These are phyloP conservation scores for Diplazon laetatorius DNA, from an alignment of 2,888 invertebrate species.

Conservation along the genomic window DNA sequence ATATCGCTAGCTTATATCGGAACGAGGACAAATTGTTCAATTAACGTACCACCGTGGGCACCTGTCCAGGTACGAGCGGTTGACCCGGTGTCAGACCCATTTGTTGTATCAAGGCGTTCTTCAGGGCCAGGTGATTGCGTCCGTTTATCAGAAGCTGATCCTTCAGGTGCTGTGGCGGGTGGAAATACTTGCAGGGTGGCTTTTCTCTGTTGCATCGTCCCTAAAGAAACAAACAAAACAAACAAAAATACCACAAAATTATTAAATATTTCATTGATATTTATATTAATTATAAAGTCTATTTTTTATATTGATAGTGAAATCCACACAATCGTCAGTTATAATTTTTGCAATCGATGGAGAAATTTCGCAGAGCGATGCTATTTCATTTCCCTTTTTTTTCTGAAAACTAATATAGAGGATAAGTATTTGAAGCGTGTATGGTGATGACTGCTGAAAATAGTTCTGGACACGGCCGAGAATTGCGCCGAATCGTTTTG, in stretches of 20 bases:
- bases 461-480: constrained; percentile 36
- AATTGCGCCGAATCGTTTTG: constrained; percentile 33
- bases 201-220: constrained; percentile 99
- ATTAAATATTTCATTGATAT: too few species aligned
- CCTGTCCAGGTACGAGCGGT: constrained; percentile 95
- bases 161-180: constrained; percentile 99
- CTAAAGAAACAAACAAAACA: constrained; percentile 85
- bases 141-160: constrained; percentile 99
- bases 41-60: constrained; percentile 95
- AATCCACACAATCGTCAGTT: too few species aligned
- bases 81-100: constrained; percentile 97
- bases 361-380: too few species aligned
- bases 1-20: constrained; percentile 17
- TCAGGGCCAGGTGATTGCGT: constrained; percentile 99
- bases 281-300: too few species aligned
- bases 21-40: constrained; percentile 18
- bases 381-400: too few species aligned
- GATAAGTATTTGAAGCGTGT: constrained; percentile 31
- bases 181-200: constrained; percentile 99
- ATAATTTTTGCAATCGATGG: too few species aligned
- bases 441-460: constrained; percentile 4
- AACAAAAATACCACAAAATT: too few species aligned
- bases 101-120: constrained; percentile 98
- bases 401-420: not conserved
- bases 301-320: too few species aligned